Base-by-base conservation (phyloP, 2,888 invertebrate species). In the Bedellia somnulentella region DNA sequence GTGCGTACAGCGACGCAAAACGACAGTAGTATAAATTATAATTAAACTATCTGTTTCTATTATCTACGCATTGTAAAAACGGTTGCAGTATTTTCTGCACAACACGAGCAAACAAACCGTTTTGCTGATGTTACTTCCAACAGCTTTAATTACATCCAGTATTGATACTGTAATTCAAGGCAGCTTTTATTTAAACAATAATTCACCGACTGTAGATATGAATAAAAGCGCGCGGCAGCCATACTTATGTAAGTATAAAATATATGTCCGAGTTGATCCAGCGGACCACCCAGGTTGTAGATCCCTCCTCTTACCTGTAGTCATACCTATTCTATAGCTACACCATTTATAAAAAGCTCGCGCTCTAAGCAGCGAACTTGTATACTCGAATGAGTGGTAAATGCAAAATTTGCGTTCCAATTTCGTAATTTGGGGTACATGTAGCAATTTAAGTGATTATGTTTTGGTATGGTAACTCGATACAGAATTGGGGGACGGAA, bases 241-340 rank as follows among this genome's bases (percentile, higher is more conserved):
- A 47, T 43, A 44, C 46, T 45, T 44, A 38, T 43, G 44, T 41
- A 44, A 43, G 44, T 41, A 36, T 18, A 6, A 18, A 6, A 52
- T 47, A 49, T 60, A 63, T 61, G 57, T 60, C 48, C 46, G 54
- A 54, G 46, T 53, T 57, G 60, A 62, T 54, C 57, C 50, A 41
- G 50, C 42, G 56, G 75, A 75, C 75, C 75, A 73, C 75, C 73
- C 75, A 73, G 43, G 62, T 49, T 41, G 64, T 38, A 44, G 46
- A 51, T 50, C 45, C 44, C 52, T 46, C 52, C 57, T 43, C 48
- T 49, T 52, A 49, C 49, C 48, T 49, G 48, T 49, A 46, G 15
- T 24, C 23, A 29, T 36, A 43, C 40, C 37, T 34, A 39, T 44
- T 28, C 32, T 33, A 24, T n/a, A n/a, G n/a, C n/a, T n/a, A n/a